phyloP scores from a whole-genome alignment of 2,888 invertebrate species.

The Leucozona laternaria region DNA sequence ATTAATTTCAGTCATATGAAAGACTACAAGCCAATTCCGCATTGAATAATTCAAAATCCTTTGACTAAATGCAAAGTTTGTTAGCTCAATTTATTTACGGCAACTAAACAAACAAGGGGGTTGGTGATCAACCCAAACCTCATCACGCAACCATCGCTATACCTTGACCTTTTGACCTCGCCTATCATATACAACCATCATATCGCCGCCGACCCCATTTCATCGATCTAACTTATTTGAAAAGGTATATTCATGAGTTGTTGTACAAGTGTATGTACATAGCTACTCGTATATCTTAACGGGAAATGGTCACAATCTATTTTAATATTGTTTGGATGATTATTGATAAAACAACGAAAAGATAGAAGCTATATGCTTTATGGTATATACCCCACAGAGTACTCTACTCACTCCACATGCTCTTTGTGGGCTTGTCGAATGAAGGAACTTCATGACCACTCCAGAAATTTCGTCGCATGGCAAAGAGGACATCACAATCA shows the following conservation, averaged over 20 bases:
- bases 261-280: neutral
- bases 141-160: conserved; percentile 27
- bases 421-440: neutral
- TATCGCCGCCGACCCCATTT: conserved; percentile 19
- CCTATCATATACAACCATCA: neutral
- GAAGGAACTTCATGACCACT: conserved; percentile 68
- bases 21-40: neutral
- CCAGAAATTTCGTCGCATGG: conserved; percentile 73
- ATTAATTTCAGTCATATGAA: neutral
- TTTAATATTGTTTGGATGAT: conserved; percentile 74
- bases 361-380: conserved; percentile 31
- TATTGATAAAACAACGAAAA: conserved; percentile 73
- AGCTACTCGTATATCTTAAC: conserved; percentile 32
- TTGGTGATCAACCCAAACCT: conserved; percentile 2
- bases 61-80: neutral
- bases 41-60: neutral
- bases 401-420: neutral
- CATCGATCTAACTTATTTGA: conserved; percentile 73
- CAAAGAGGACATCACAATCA: conserved; percentile 64
- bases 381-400: conserved; percentile 9
- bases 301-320: conserved; percentile 74
- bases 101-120: conserved; percentile 25
- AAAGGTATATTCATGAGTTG: neutral
- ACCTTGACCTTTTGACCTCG: conserved; percentile 71
- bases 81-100: conserved; percentile 29